Conservation (phyloP, 2,888 invertebrate genomes). For the Brachypterus glaber region DNA sequence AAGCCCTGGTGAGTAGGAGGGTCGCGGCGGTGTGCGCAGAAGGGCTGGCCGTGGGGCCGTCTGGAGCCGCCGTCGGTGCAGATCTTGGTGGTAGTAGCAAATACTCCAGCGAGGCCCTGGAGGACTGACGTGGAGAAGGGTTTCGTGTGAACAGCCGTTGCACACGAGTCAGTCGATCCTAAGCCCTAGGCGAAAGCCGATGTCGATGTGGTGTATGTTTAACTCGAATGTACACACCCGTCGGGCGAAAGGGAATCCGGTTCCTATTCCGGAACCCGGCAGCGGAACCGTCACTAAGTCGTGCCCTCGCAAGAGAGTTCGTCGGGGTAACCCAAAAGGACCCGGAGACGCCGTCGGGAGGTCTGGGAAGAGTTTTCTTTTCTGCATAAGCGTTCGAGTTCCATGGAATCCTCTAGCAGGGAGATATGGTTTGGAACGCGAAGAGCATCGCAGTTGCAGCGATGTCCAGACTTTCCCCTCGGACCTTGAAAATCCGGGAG, state of each 20-base stretch:
- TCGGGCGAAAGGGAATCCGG: slow-evolving; percentile 25
- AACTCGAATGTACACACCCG: slow-evolving; percentile 7
- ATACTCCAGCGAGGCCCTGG: slow-evolving; percentile 55
- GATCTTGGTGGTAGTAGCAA: slow-evolving; percentile 61
- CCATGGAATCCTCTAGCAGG: no score
- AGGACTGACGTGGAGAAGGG: slow-evolving; percentile 45
- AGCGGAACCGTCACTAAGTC: slow-evolving; percentile 44
- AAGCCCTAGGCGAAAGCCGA: slow-evolving; percentile 47
- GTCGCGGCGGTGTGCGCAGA: slow-evolving; percentile 49
- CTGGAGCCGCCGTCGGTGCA: slow-evolving; percentile 48
- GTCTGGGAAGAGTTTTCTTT: slow-evolving; percentile 50
- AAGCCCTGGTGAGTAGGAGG: slow-evolving; percentile 54
- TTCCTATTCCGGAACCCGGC: slow-evolving; percentile 49
- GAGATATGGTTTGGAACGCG: no score
- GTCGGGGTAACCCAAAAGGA: no score
- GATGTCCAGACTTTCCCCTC: no score
- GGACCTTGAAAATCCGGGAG: no score
- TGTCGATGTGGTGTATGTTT: slow-evolving; percentile 34
- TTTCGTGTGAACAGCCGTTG: slow-evolving; percentile 29
- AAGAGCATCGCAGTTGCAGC: no score
- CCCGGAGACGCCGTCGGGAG: slow-evolving; percentile 43
- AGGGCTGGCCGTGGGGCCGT: slow-evolving; percentile 49
- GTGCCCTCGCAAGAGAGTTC: no score
- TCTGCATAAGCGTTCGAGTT: no score
- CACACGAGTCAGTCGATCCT: slow-evolving; percentile 50